phyloP scores from a whole-genome alignment of 2,113 vertebrate genomes.

The Quiscalus mexicanus region DNA sequence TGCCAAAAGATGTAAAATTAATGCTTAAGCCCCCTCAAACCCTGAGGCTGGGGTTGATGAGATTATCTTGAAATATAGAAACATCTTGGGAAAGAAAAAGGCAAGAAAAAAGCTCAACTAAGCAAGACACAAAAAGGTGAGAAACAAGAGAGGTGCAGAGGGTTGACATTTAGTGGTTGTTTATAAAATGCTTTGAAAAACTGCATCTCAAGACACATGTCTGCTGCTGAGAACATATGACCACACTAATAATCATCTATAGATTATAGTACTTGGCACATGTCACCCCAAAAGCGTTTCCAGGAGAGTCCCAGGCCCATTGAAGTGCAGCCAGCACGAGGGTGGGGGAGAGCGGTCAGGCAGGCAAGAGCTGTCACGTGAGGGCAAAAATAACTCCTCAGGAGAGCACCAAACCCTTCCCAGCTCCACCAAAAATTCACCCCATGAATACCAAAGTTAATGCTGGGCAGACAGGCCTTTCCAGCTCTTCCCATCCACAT shows the following conservation, averaged over 20 bases:
- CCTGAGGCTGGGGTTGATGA: not conserved
- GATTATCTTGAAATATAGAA: not conserved
- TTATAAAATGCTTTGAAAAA: not conserved
- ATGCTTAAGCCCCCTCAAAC: not conserved
- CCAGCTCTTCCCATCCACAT: not conserved
- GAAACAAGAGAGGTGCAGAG: not conserved
- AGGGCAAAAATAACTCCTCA: not conserved
- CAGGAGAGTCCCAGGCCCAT: not conserved
- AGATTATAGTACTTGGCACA: not conserved
- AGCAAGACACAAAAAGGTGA: not conserved
- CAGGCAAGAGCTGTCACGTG: not conserved
- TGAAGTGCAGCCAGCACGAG: too few species aligned
- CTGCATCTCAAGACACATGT: not conserved
- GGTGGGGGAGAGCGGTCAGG: not conserved
- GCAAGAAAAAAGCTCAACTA: not conserved
- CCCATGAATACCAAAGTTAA: not conserved
- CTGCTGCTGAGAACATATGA: not conserved
- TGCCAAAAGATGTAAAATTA: not conserved
- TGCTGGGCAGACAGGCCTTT: not conserved
- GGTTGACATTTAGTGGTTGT: not conserved
- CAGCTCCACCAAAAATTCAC: not conserved
- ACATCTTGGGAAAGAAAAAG: fast-evolving
- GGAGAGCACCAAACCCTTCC: not conserved
- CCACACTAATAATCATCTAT: not conserved
- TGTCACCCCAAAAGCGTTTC: not conserved